phyloP scores from a whole-genome alignment of 2,113 vertebrate species.

The Pampusana beccarii region DNA sequence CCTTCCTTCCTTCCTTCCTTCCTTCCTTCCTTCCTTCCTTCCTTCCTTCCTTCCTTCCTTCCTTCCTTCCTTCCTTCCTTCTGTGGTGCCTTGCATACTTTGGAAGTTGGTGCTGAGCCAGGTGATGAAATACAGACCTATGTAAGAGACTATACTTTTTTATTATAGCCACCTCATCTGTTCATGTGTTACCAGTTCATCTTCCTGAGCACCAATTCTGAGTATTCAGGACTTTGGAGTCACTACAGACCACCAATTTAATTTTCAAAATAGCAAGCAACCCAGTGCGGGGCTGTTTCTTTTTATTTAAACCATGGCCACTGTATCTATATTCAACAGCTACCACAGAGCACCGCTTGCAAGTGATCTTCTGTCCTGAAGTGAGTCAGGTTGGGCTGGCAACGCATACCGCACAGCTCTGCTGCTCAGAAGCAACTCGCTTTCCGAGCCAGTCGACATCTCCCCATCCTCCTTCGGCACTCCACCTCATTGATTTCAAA shows the following conservation, averaged over 20 bases:
- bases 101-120: neutral
- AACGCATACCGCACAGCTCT: neutral
- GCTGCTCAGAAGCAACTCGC: neutral
- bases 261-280: neutral
- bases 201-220: neutral
- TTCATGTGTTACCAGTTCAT: neutral
- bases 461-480: rapidly evolving
- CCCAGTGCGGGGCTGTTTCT: neutral
- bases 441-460: neutral
- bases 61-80: neutral
- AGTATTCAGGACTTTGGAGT: neutral
- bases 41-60: neutral
- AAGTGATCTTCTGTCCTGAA: neutral
- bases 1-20: no score
- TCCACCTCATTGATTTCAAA: neutral
- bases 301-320: neutral
- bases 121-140: neutral
- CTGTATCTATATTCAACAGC: neutral
- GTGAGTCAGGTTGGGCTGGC: neutral
- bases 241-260: neutral
- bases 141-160: neutral
- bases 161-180: neutral
- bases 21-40: no score
- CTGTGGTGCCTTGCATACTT: neutral
- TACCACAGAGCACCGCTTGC: neutral